Evolutionary conservation across 2,797 vertebrate genomes (phyloP), one percentile per base, ranked within the genome.

Genomic region (Antrozous pallidus): DNA sequence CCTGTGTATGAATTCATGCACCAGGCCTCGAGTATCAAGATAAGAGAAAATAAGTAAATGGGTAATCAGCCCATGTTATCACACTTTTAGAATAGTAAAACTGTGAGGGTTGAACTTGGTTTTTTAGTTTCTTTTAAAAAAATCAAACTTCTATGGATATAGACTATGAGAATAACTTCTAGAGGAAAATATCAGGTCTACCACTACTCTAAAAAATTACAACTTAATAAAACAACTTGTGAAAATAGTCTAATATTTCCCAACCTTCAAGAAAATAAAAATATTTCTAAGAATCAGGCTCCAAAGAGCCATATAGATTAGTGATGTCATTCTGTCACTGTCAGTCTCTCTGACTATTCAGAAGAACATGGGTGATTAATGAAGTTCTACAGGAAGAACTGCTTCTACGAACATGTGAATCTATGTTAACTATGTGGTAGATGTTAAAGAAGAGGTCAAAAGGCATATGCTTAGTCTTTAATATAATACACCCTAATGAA

Each of bases 201-300:
- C 31, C 20, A 26, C 18, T 79, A 88, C 78, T 14, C 13, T 5
- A 3, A 56, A 90, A 92, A 67, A 45, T 84, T 70, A 13, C 75
- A 96, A 61, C 38, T 49, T 36, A 85, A 47, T 88, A 56, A 51
- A 51, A 85, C 56, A 92, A 79, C 22, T 54, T 89, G 65, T 18
- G 36, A 26, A 61, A 81, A 40, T 36, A 71, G 13, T 80, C n/a
- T 83, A 85, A 67, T 40, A 75, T 10, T 69, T 81, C 33, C 61
- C 24, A 81, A 61, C 31, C 36, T 80, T 94, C 12, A 78, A 95
- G 28, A 95, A 38, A n/a, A 80, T 84, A 87, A 89, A 84, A 87
- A 69, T 24, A 81, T 36, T 83, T 33, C 42, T 73, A 67, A 93
- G 69, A 70, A 70, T 56, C 69, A 87, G 26, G 31, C 40, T 67